Base-by-base conservation (phyloP, 2,113 vertebrate genomes). In the Ramphastos sulfuratus region DNA sequence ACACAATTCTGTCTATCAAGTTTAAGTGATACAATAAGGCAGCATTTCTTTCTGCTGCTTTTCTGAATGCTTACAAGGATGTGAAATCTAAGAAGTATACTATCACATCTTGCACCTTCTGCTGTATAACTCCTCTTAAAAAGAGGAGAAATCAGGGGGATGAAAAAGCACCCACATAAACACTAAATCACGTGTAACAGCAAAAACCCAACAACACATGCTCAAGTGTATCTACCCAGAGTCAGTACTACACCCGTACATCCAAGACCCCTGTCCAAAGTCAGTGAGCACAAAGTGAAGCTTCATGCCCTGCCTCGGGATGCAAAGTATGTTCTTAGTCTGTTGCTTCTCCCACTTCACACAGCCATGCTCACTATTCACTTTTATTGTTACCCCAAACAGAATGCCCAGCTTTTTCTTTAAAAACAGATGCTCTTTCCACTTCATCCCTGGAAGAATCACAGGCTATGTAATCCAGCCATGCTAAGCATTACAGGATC, bases 401-500 rank as follows among this genome's bases (percentile, higher is more conserved):
- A 48, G 37, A 37, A 42, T 25, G 8, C 21, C 4, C 25, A 52
- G n/a, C 4, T 24, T 65, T 27, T n/a, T 42, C 28, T 42, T 56
- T 28, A 2, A 44, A 78, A 4, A 1, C 17, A 9, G 2, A 4
- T 21, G 7, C 18, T 17, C 24, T 23, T 82, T 33, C 54, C 37
- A 37, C 14, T 10, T 20, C 10, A 27, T 2, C 4, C 44, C 31
- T 52, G 12, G 15, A 55, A 20, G 10, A 4, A 15, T 14, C 7
- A 3, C 24, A 31, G 3, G 28, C 18, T 48, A 7, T 10, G 9
- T 9, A 44, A 17, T 24, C 0, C 24, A 70, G 1, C 23, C 4
- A 37, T 8, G 27, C 24, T 1, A 0, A 2, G 4, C 7, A 30
- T 12, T 28, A 4, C 12, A 46, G 44, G 44, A 17, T 17, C 44